Conservation (phyloP, 2,113 vertebrate genomes). For the Atlantisia rogersi region DNA sequence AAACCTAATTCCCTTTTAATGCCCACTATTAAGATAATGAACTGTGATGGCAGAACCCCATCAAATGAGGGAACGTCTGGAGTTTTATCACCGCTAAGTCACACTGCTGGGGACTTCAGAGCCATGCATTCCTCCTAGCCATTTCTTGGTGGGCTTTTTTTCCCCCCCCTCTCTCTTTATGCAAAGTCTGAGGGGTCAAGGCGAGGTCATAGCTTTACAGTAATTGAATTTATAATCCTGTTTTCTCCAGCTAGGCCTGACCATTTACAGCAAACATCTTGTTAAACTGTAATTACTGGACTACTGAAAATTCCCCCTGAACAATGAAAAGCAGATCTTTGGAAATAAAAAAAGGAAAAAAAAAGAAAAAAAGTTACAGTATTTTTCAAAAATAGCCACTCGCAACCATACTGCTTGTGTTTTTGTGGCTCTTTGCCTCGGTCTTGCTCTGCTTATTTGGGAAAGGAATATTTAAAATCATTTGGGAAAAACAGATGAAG, state of each 20-base stretch:
- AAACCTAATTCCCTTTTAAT: constrained; percentile 82
- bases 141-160: constrained; percentile 74
- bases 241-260: constrained; percentile 73
- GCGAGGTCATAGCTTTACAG: constrained; percentile 84
- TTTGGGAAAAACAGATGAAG: neutral
- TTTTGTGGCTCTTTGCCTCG: neutral
- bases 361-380: neutral
- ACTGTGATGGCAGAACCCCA: constrained; percentile 88
- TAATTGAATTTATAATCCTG: constrained; percentile 84
- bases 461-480: neutral
- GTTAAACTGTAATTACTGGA: constrained; percentile 72
- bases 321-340: constrained; percentile 53
- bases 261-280: constrained; percentile 75
- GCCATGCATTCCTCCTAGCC: constrained; percentile 85
- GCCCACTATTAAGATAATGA: constrained; percentile 86
- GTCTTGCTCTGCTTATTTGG: neutral
- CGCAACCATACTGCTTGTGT: neutral
- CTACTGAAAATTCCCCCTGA: constrained; percentile 32
- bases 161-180: constrained; percentile 66
- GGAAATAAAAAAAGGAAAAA: neutral
- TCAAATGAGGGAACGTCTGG: constrained; percentile 95
- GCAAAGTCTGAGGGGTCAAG: constrained; percentile 87
- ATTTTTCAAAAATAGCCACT: neutral
- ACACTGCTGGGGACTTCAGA: constrained; percentile 86
- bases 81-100: constrained; percentile 92